Conservation (phyloP, 1,140 invertebrate species). For the Drosophila elegans region DNA sequence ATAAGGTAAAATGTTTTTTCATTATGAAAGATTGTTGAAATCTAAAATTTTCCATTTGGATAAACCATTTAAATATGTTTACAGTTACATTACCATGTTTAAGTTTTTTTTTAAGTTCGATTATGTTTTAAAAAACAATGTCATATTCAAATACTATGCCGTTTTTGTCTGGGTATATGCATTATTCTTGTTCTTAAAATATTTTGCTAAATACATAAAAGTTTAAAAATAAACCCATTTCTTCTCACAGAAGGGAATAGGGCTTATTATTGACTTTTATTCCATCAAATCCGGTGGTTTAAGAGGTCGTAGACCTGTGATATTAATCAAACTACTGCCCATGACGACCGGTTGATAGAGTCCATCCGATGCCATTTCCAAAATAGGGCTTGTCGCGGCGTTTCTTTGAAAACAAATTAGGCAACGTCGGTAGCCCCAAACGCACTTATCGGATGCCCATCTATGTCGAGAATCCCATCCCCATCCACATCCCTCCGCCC, state of each 20-base stretch:
- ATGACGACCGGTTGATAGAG: conserved; percentile 34
- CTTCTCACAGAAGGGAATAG: no score
- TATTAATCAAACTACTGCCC: conserved; percentile 45
- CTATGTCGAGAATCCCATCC: conserved; percentile 52
- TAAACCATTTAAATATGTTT: no score
- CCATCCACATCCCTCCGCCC: conserved; percentile 31
- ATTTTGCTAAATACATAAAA: no score
- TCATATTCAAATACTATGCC: neutral
- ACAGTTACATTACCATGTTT: no score
- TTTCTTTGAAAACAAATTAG: conserved; percentile 72
- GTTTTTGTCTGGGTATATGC: no score
- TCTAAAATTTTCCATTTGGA: no score
- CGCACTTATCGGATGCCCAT: conserved; percentile 62
- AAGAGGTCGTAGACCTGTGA: conserved; percentile 37
- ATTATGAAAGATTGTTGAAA: no score
- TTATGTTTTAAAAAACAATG: no score
- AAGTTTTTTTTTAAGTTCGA: no score
- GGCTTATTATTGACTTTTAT: conserved; percentile 4
- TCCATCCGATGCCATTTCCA: conserved; percentile 38
- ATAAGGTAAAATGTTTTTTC: no score
- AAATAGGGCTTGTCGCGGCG: conserved; percentile 47
- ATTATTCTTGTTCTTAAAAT: no score
- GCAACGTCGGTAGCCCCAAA: conserved; percentile 51
- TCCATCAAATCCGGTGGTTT: conserved; percentile 6
- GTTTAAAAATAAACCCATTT: no score